These are phyloP conservation scores for Labeo rohita DNA, from an alignment of 2,113 vertebrate species.

Conservation along the genomic window DNA sequence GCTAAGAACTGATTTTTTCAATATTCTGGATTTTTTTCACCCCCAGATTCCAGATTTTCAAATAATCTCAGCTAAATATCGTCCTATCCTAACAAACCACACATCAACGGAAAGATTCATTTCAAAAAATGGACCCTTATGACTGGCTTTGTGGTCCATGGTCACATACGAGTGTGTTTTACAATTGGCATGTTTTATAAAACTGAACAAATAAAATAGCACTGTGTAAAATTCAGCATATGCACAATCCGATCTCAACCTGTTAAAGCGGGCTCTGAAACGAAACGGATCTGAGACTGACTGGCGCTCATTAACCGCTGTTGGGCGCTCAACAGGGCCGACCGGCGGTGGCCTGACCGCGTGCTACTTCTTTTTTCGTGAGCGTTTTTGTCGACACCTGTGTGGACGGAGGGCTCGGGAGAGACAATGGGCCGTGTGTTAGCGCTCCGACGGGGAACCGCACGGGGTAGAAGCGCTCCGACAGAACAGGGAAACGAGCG, in stretches of 20 bases:
- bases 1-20: too few species aligned
- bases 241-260: too few species aligned
- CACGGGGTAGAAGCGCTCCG: constrained; percentile 8
- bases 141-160: too few species aligned
- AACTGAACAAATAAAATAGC: not conserved
- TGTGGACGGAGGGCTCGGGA: not conserved
- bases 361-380: not conserved
- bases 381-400: not conserved
- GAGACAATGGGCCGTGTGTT: constrained; percentile 51
- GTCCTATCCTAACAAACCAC: too few species aligned
- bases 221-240: not conserved
- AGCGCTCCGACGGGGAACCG: not conserved
- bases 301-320: not conserved
- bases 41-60: too few species aligned
- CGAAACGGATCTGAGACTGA: not conserved
- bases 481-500: constrained; percentile 59
- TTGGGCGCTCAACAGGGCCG: not conserved
- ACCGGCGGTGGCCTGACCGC: not conserved
- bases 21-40: too few species aligned
- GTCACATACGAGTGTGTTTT: too few species aligned
- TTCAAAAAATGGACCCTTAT: too few species aligned
- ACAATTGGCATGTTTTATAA: not conserved
- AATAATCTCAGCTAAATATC: too few species aligned
- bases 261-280: not conserved
- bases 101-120: too few species aligned